Evolutionary conservation across 2,888 invertebrate species (phyloP), one percentile per base, ranked within the genome.

Genomic region (Camptogramma bilineatum): DNA sequence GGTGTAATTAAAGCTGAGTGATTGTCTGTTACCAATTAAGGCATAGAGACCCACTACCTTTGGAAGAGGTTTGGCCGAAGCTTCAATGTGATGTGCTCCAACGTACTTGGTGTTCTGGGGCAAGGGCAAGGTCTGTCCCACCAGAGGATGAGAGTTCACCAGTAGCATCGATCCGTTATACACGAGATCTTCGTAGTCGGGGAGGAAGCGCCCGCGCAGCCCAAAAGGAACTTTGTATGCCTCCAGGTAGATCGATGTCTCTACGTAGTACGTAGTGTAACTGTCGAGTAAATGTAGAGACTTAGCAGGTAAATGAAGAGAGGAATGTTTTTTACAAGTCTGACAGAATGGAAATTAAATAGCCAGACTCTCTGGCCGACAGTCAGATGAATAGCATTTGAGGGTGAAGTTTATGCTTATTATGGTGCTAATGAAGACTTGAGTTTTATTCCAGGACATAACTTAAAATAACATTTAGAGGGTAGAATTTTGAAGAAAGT

Each of bases 61-160:
- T 1, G 83, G 70, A 18, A 85, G 64, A 3, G 77, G 66, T 4
- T 72, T 70, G 0, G 72, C 52, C 0, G 69, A 55, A n/a, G 66
- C 68, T 13, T 73, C 68, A 18, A 88, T 66, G 58, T 88, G 87
- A 64, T 87, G 86, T 17, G 86, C 85, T 0, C 86, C 88, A 0
- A 88, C 66, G 44, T 82, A 81, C 64, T 83, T 83, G 1, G 76
- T 79, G 53, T 75, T 86, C 4, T 71, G 72, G 0, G 88, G 85
- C 57, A 86, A 52, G 0, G 85, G 75, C 57, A 84, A 52, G 0
- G 69, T 63, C 68, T 84, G 84, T 0, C 83, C 84, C 17, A 87
- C 70, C 18, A 80, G 68, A 0, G 84, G 80, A 42, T 84, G 80
- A 1, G 85, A 82, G 72, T 88, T 85, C n/a, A 85, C 55, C 31